Percentiles rank a stretch among this genome's conserved stretches.
phyloP scores from a whole-genome alignment of 2,888 invertebrate genomes.

The Schizotus pectinicornis region DNA sequence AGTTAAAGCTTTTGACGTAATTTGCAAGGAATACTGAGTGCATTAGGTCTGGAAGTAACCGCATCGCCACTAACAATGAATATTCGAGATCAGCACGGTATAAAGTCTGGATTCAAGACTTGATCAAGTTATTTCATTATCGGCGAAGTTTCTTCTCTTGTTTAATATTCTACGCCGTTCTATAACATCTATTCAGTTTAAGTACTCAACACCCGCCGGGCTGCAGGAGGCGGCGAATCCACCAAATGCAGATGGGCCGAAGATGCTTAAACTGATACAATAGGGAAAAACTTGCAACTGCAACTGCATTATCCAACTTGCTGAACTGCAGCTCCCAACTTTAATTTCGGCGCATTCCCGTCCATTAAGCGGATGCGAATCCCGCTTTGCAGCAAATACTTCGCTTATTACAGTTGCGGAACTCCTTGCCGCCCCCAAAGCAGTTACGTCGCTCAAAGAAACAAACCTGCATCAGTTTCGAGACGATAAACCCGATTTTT shows the following conservation, averaged over 20 bases:
- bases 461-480: not conserved
- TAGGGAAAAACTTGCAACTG: constrained; percentile 22
- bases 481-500: not conserved
- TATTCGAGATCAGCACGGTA: constrained; percentile 36
- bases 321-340: constrained; percentile 3
- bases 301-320: constrained; percentile 16
- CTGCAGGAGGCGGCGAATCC: constrained; percentile 24
- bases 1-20: constrained; percentile 33
- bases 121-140: constrained; percentile 45
- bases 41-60: constrained; percentile 33
- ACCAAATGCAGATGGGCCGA: constrained; percentile 17
- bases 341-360: not conserved
- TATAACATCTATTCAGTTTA: constrained; percentile 30
- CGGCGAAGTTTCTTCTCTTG: constrained; percentile 36
- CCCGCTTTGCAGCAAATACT: too few relatives aligned
- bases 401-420: too few relatives aligned
- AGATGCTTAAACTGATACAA: constrained; percentile 21
- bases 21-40: constrained; percentile 36
- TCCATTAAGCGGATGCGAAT: not conserved
- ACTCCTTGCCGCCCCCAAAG: not conserved
- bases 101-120: constrained; percentile 35
- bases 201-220: constrained; percentile 20
- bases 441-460: too few relatives aligned
- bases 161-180: constrained; percentile 40
- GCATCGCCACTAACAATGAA: constrained; percentile 36